A percentile compares a stretch with the other conserved stretches of the same genome.
These are phyloP conservation scores for Oxycera nigricornis DNA, from an alignment of 2,888 invertebrate species.

Conservation along the genomic window DNA sequence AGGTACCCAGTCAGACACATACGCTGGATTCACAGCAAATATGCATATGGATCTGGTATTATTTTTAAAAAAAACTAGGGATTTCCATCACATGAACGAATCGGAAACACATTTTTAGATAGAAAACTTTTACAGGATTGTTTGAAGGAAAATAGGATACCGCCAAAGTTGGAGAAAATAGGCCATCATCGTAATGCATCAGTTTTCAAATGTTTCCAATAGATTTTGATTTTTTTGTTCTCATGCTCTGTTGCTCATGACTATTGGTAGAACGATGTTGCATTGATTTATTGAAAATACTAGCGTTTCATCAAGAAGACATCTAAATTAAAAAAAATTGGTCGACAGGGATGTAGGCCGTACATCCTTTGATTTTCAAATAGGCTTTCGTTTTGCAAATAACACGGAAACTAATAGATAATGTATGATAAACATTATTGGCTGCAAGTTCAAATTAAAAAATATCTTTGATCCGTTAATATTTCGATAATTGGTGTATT, in stretches of 20 bases:
- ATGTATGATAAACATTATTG: too few species aligned
- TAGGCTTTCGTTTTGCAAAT: too few species aligned
- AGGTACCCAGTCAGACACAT: conserved; percentile 16
- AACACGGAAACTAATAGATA: too few species aligned
- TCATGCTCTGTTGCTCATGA: too few species aligned
- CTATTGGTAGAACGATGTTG: too few species aligned
- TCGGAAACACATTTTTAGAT: conserved; percentile 21
- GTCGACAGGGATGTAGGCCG: neutral
- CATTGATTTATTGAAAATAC: too few species aligned
- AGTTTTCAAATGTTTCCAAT: conserved; percentile 15
- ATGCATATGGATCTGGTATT: neutral
- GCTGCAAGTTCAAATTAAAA: too few species aligned
- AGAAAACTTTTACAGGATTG: conserved; percentile 32
- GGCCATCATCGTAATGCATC: conserved; percentile 22
- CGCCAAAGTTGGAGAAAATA: conserved; percentile 33
- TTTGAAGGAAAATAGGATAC: conserved; percentile 36
- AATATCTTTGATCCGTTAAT: too few species aligned
- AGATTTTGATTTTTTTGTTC: neutral
- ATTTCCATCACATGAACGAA: conserved; percentile 8
- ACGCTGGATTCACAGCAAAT: neutral
- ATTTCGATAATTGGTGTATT: too few species aligned
- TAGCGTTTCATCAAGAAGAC: too few species aligned
- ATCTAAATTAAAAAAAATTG: neutral
- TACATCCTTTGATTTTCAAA: too few species aligned
- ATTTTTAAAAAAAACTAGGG: neutral